phyloP scores from a whole-genome alignment of 2,113 vertebrate genomes.

The Cricetomys ansorgei region DNA sequence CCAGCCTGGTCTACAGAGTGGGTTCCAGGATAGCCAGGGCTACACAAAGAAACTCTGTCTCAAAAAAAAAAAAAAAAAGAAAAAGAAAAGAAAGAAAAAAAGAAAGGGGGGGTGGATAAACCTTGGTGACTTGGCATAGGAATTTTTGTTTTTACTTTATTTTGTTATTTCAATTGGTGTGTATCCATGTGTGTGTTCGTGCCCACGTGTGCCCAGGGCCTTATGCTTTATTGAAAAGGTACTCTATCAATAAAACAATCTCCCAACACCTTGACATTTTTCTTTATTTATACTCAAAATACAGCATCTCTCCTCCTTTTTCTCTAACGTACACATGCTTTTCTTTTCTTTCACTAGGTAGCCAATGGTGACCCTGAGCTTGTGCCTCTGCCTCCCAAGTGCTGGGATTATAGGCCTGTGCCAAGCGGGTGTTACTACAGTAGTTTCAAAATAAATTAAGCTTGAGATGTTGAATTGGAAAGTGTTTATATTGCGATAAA shows the following conservation, averaged over 20 bases:
- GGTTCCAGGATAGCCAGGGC: background rate
- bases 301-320: background rate
- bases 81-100: background rate
- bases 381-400: background rate
- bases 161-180: background rate
- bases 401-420: background rate
- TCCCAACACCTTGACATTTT: background rate
- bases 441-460: slow-evolving; percentile 42
- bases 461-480: slow-evolving; percentile 37
- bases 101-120: background rate
- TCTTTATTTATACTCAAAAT: background rate
- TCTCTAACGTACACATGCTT: background rate
- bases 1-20: background rate
- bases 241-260: no score
- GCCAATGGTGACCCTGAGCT: background rate
- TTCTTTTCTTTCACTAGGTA: background rate
- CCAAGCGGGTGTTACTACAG: background rate
- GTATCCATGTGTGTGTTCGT: background rate
- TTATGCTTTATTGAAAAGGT: background rate
- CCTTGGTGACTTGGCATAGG: background rate
- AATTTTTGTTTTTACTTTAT: slow-evolving; percentile 2
- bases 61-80: background rate
- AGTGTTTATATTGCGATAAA: slow-evolving; percentile 20
- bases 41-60: background rate
- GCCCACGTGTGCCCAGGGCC: background rate